Evolutionary conservation across 2,888 invertebrate species (phyloP), one percentile per base, ranked within the genome.

Genomic region (Zeuzera pyrina): DNA sequence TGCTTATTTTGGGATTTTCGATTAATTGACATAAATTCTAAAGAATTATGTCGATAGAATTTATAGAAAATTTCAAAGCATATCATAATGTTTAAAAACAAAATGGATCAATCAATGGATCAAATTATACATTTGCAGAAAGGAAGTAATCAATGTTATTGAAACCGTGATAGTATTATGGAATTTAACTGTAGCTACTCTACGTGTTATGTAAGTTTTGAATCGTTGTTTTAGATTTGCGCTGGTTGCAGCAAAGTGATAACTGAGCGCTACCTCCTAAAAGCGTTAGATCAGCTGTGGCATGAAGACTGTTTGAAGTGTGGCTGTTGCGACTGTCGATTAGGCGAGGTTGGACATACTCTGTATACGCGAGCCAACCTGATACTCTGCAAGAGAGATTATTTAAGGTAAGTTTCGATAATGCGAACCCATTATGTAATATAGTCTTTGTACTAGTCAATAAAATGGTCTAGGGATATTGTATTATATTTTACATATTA

Each of bases 231-330:
- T 33, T 88, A 94, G 83, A 92, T 95, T 52, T 97, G 97, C 71
- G 95, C 95, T 31, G 96, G 96, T 16, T 98, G 97, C 76, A 93
- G 93, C 64, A 97, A 97, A 78, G 91, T 91, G 58, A 98, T 98
- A 64, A 93, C 93, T 21, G 97, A 96, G 70, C 88, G 95, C 53
- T 96, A 89, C 70, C 86, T 97, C 47, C 88, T 97, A 57, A 94
- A 95, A 71, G 97, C 97, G 2, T 76, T 97, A 59, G 97, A 97
- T 71, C 89, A 94, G 79, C 91, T 91, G 62, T 98, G 98, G 97
- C 98, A 98, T 73, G 98, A 98, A 72, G 97, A 98, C 83, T 98
- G 98, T 71, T 88, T 98, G 39, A 98, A 97, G 76, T 96, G 96
- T 68, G 95, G 95, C 51, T 97, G 97, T 84, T 98, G 98, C 76